Evolutionary conservation across 92 coral and sea anemone species (phyloP), one percentile per base, ranked within the genome.

Genomic region (Phymanthus crucifer): DNA sequence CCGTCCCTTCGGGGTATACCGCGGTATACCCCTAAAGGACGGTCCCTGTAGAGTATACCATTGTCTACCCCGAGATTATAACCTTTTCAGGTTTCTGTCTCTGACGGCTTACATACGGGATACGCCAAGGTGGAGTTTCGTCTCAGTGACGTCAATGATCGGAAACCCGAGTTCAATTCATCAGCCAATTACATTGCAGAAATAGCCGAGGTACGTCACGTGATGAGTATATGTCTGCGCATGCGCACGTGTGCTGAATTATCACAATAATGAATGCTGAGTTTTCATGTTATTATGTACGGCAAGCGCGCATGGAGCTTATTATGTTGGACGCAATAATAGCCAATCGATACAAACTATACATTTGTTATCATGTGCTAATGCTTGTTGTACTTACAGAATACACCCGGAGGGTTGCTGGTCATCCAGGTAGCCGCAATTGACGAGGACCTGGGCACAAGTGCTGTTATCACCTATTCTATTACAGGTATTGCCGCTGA

Each of bases 81-180:
- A 24, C 13, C 1, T 4, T 75, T 79, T 26, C 70, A 95, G 98
- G 66, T 95, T 36, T 70, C 89, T 50, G 98, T 90, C 36, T 78
- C 90, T 79, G 98, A 95, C 58, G 93, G 93, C 0, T 66, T 76
- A 37, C 84, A 88, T 54, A 66, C 73, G 52, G 86, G 92, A 67
- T 86, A 87, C 66, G 89, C 94, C 6, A 27, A 80, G 38, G 84
- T 88, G 19, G 91, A 87, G 17, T 86, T 95, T 16, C 80, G 80
- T 76, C 84, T 95, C 21, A 68, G 80, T 32, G 98, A 95, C 72
- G 91, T 95, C 80, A 95, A 95, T 73, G 98, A 95, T 78, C 85
- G 93, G 17, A 66, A 80, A 81, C 98, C 98, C 1, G 91, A 86
- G 68, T 95, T 95, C 75, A 84, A 95, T 69, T 48, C 83, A 26